Base-by-base conservation (phyloP, 2,888 invertebrate genomes). In the Xanthorhoe spadicearia region DNA sequence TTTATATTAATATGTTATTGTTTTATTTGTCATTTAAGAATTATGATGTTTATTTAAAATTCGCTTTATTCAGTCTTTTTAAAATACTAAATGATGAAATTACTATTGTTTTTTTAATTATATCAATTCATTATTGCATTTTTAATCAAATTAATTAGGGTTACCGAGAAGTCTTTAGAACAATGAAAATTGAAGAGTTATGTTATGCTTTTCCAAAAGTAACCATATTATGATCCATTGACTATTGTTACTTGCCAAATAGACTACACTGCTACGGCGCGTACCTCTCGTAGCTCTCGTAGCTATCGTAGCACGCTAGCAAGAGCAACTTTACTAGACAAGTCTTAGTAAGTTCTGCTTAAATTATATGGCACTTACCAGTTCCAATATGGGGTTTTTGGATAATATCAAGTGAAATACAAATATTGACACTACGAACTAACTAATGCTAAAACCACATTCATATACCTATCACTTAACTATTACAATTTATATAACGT, bases 41-140 rank as follows among this genome's bases (percentile, higher is more conserved):
- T 46, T 61, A 76, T 78, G 74, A 77, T 78, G 74, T 77, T 57
- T 74, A 78, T 78, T 79, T 81, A 89, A 74, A 91, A 91, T 90
- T 91, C 90, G 90, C 88, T 90, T 89, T 87, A 83, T 86, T 91
- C 90, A 91, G 90, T 91, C 90, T 91, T 90, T 86, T 67, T 57
- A 57, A 50, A 57, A 65, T 56, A 61, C 58, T 64, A 58, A 32
- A 58, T 38, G 64, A 61, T 61, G 54, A 52, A 13, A 54, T 17
- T 58, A 28, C 10, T 54, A 48, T 50, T 43, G 43, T 50, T 62
- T 54, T 8, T 7, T 15, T 15, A 8, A 8, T 48, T 15, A 2
- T 17, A 2, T 17, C 48, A 48, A 43, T 43, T 43, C 13, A 13
- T 48, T 23, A 43, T 54, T 53, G 48, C 48, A 55, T 51, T 2